Conservation (phyloP, 2,113 vertebrate genomes). For the Pterocles orientalis region DNA sequence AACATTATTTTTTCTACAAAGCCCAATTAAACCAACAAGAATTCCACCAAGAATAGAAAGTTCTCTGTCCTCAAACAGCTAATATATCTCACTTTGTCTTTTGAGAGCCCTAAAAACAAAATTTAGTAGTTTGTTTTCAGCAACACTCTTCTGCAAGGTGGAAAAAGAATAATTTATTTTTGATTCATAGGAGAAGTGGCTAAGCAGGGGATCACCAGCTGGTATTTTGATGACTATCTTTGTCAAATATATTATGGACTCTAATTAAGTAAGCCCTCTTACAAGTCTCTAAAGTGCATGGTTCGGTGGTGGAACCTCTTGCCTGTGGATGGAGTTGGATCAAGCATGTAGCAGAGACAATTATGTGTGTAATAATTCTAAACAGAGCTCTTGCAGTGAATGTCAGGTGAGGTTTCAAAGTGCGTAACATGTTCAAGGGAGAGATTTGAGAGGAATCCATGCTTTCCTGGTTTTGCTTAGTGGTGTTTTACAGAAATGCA, state of each 20-base stretch:
- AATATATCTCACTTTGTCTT: conserved; percentile 26
- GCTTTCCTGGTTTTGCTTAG: background rate
- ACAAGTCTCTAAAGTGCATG: background rate
- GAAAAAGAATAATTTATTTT: conserved; percentile 35
- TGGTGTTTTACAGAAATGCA: background rate
- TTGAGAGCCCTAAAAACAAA: conserved; percentile 45
- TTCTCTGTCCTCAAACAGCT: conserved; percentile 43
- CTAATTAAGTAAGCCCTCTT: background rate
- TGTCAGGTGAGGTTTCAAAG: background rate
- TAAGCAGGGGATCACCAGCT: conserved; percentile 13
- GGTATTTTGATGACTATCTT: conserved; percentile 9
- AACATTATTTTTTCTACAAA: conserved; percentile 43
- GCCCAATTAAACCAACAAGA: conserved; percentile 52
- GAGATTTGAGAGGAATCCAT: background rate
- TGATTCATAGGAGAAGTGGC: conserved; percentile 17
- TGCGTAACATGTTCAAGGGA: background rate
- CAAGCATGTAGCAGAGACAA: background rate
- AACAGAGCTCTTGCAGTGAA: background rate
- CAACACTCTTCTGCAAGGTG: background rate
- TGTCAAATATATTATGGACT: background rate
- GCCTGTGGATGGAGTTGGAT: background rate
- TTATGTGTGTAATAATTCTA: background rate
- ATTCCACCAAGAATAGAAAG: conserved; percentile 45
- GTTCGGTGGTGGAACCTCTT: background rate
- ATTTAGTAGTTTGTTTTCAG: conserved; percentile 56